Percentiles rank a stretch among this genome's conserved stretches.
phyloP scores from a whole-genome alignment of 2,113 vertebrate genomes.

The Pachycephala philippinensis region DNA sequence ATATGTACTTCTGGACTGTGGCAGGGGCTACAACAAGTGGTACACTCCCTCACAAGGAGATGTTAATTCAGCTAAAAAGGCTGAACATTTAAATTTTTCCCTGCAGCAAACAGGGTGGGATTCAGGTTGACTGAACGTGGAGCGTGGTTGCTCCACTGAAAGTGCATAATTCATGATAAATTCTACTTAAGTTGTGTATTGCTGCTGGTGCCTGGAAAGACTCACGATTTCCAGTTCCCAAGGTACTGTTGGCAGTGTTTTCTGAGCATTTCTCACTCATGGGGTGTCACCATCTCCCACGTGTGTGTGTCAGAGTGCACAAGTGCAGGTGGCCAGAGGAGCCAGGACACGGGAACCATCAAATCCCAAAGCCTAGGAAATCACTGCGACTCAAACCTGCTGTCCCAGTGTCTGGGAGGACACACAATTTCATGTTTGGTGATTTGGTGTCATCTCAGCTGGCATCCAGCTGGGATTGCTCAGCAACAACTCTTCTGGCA shows the following conservation, averaged over 20 bases:
- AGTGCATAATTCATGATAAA: not conserved
- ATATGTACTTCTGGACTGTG: not conserved
- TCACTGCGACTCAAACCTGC: not conserved
- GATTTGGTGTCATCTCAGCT: not conserved
- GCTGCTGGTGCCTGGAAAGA: not conserved
- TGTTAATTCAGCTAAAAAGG: not conserved
- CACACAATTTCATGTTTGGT: accelerated
- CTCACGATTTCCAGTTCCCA: not conserved
- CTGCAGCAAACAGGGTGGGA: not conserved
- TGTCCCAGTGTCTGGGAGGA: not conserved
- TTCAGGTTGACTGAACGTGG: not conserved
- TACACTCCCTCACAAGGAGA: not conserved
- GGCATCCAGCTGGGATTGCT: not conserved
- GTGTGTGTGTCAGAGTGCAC: accelerated
- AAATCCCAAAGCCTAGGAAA: not conserved
- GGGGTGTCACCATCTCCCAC: accelerated
- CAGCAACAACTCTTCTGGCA: not conserved
- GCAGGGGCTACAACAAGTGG: not conserved
- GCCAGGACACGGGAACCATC: not conserved
- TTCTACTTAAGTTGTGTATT: not conserved
- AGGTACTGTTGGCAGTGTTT: not conserved
- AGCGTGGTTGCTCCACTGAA: accelerated
- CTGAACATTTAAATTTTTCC: not conserved
- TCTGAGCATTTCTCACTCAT: not conserved
- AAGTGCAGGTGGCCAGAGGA: not conserved